These are phyloP conservation scores for Muschampia plurimacula DNA, from an alignment of 2,888 invertebrate genomes.

Conservation along the genomic window DNA sequence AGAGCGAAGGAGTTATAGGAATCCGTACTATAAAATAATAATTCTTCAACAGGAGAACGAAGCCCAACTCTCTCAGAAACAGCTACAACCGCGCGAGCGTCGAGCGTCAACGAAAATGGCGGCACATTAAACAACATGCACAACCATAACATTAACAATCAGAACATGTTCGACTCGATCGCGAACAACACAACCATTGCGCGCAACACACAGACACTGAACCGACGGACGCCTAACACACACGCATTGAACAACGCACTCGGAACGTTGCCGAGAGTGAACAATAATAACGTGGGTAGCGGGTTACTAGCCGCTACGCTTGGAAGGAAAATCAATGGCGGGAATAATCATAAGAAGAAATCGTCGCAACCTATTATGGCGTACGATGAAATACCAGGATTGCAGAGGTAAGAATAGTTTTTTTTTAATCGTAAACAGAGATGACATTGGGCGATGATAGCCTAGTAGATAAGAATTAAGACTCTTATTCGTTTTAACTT, in stretches of 20 bases:
- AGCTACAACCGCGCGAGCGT: conserved; percentile 92
- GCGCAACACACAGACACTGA: conserved; percentile 76
- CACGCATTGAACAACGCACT: conserved; percentile 77
- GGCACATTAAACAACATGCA: conserved; percentile 73
- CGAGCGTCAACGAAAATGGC: conserved; percentile 86
- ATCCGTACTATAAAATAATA: neutral
- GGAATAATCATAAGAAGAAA: conserved; percentile 80
- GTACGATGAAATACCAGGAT: conserved; percentile 86
- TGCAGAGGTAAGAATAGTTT: conserved; percentile 65
- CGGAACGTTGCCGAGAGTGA: conserved; percentile 77
- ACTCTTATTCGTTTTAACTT: too few relatives aligned
- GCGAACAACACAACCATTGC: conserved; percentile 66
- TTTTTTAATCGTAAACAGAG: too few relatives aligned
- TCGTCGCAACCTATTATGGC: conserved; percentile 82
- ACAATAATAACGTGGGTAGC: conserved; percentile 68
- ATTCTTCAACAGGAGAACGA: conserved; percentile 86
- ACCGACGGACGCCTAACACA: conserved; percentile 67
- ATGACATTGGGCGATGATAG: too few relatives aligned
- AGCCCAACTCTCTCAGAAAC: conserved; percentile 94
- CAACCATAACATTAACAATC: conserved; percentile 55
- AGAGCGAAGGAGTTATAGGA: too few relatives aligned
- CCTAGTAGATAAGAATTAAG: too few relatives aligned
- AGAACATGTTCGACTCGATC: conserved; percentile 57
- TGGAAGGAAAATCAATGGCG: conserved; percentile 81
- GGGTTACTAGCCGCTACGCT: conserved; percentile 72